Percentiles rank a stretch among this genome's conserved stretches.
Conservation (phyloP, 2,113 vertebrate genomes). For the Mobula birostris region DNA sequence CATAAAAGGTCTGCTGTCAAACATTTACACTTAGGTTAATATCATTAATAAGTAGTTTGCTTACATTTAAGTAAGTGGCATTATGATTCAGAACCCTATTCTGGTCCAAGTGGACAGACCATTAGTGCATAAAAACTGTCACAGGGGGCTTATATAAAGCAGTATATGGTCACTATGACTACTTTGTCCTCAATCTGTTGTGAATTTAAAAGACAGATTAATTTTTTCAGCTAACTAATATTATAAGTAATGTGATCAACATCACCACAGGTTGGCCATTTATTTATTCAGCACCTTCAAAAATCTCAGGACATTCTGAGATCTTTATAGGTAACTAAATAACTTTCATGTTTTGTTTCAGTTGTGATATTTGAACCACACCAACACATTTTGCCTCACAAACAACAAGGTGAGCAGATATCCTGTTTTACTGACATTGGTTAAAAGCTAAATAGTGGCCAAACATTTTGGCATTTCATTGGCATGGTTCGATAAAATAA, state of each 20-base stretch:
- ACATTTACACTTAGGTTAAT: background rate
- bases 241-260: background rate
- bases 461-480: too few species aligned
- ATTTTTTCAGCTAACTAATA: background rate
- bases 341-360: too few species aligned
- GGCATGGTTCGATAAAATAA: too few species aligned
- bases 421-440: too few species aligned
- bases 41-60: conserved; percentile 19
- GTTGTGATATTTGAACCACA: too few species aligned
- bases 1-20: background rate
- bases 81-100: background rate
- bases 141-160: background rate
- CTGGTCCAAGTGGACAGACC: background rate
- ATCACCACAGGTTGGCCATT: background rate
- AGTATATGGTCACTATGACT: background rate
- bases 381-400: too few species aligned
- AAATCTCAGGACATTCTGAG: too few species aligned
- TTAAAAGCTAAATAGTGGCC: too few species aligned
- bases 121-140: background rate
- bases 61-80: background rate
- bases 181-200: background rate
- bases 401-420: too few species aligned
- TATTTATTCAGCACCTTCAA: too few species aligned
- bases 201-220: background rate
- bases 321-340: too few species aligned